Percentiles rank a stretch among this genome's conserved stretches.
These are phyloP conservation scores for Podocnemis expansa DNA, from an alignment of 2,113 vertebrate genomes.

Conservation along the genomic window DNA sequence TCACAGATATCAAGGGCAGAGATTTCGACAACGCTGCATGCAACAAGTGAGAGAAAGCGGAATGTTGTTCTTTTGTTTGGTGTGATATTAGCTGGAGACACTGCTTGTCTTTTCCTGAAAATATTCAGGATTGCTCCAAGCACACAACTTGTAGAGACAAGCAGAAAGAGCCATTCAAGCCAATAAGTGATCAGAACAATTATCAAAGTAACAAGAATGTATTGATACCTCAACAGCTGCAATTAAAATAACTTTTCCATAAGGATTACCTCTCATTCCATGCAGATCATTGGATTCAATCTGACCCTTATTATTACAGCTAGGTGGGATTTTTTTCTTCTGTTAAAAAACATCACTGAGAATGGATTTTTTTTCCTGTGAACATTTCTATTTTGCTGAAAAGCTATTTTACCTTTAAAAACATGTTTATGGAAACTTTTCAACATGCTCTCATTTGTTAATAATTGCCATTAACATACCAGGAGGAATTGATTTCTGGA, in stretches of 20 bases:
- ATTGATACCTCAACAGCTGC: rapidly evolving
- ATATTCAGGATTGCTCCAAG: neutral
- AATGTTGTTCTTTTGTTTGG: neutral
- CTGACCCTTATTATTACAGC: rapidly evolving
- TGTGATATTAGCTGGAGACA: rapidly evolving
- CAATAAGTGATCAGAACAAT: rapidly evolving
- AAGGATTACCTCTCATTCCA: rapidly evolving
- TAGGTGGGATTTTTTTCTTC: rapidly evolving
- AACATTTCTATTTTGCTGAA: neutral
- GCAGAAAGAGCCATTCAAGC: neutral
- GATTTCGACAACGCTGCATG: neutral
- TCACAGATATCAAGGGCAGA: neutral
- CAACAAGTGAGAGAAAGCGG: neutral
- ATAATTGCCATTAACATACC: neutral
- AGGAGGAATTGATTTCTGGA: neutral
- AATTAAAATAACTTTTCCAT: rapidly evolving
- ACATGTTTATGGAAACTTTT: neutral
- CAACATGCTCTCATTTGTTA: neutral
- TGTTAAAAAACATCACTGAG: rapidly evolving
- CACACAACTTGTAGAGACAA: too few species aligned
- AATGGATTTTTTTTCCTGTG: rapidly evolving
- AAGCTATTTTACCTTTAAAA: neutral
- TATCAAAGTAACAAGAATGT: rapidly evolving
- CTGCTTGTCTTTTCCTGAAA: rapidly evolving
- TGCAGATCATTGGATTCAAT: rapidly evolving